These are phyloP conservation scores for Anguilla rostrata DNA, from an alignment of 2,113 vertebrate species.

Conservation along the genomic window DNA sequence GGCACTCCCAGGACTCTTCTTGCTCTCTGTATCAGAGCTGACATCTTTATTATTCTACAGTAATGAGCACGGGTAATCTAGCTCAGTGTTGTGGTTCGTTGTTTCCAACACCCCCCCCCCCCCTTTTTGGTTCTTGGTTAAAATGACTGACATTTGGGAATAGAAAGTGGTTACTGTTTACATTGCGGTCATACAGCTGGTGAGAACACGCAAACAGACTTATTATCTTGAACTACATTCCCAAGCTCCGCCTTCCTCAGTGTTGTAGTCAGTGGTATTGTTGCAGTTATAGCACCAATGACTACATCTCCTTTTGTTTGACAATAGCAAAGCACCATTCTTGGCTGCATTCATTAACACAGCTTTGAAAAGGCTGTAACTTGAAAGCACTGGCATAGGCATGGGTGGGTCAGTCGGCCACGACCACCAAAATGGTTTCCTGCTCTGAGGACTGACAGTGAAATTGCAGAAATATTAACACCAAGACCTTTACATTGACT, in stretches of 20 bases:
- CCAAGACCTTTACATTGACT: too few relatives aligned
- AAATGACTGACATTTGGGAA: neutral
- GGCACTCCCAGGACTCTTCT: constrained; percentile 15
- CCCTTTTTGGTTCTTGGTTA: neutral
- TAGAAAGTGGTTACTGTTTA: neutral
- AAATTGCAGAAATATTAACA: too few relatives aligned
- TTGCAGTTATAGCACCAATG: neutral
- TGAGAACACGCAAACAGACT: neutral
- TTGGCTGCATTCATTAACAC: neutral
- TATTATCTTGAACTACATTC: neutral
- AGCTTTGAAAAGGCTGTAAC: neutral
- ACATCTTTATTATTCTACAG: neutral
- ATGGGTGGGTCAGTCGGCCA: too few relatives aligned
- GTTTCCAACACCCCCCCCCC: neutral
- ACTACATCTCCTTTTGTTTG: neutral
- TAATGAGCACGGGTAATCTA: neutral
- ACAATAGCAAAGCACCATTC: neutral
- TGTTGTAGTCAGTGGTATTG: neutral
- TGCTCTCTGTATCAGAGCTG: neutral
- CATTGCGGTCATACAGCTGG: neutral
- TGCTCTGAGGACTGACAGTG: neutral
- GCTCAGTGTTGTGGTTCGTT: neutral
- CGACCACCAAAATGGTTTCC: too few relatives aligned
- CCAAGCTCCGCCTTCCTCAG: neutral
- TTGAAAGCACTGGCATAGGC: neutral